Percentiles rank a stretch among this genome's conserved stretches.
These are phyloP conservation scores for Helostoma temminkii DNA, from an alignment of 2,797 vertebrate species.

Conservation along the genomic window DNA sequence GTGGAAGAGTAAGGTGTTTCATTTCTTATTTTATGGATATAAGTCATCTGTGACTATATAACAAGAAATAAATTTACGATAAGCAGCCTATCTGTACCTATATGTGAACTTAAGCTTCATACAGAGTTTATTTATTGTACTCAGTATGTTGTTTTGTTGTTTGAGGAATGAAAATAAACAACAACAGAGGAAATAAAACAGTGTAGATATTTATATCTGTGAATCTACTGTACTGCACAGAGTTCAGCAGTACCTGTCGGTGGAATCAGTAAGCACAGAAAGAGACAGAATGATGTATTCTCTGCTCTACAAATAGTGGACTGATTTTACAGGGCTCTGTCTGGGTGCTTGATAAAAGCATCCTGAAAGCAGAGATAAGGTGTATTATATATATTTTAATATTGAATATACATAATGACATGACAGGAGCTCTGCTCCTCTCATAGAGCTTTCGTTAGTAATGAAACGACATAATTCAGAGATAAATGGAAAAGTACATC, in stretches of 20 bases:
- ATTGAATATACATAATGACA: constrained; percentile 19
- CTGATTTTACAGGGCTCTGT: constrained; percentile 21
- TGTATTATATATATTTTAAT: constrained; percentile 1
- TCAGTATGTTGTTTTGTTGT: too few species aligned
- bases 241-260: background rate
- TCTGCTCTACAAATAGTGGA: constrained; percentile 11
- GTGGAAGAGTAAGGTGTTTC: too few species aligned
- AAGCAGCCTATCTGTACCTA: too few species aligned
- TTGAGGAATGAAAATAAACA: too few species aligned
- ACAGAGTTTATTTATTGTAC: too few species aligned
- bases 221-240: too few species aligned
- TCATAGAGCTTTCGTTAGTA: background rate
- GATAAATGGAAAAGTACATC: background rate
- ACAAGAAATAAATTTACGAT: too few species aligned
- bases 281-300: constrained; percentile 26
- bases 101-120: too few species aligned
- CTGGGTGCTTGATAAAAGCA: constrained; percentile 25
- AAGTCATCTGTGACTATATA: too few species aligned
- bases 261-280: constrained; percentile 32
- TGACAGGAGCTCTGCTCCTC: background rate
- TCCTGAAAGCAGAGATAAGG: constrained; percentile 8
- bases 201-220: too few species aligned
- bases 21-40: too few species aligned
- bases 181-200: too few species aligned
- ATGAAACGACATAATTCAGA: constrained; percentile 20